phyloP scores from a whole-genome alignment of 2,797 vertebrate genomes.

The Acanthornis magna region DNA sequence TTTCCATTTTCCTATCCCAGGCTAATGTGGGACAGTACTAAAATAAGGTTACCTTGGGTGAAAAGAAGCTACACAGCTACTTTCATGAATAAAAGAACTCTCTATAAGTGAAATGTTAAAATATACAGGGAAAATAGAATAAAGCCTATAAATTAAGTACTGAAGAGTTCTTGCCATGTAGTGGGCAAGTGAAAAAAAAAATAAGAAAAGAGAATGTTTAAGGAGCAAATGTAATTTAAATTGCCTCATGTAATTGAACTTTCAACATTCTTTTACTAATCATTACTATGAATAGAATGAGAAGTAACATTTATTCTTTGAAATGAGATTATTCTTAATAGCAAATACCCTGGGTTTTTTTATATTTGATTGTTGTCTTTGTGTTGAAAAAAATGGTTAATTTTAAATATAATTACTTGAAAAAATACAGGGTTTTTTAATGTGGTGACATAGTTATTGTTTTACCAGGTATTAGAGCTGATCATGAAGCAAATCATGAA shows the following conservation, averaged over 20 bases:
- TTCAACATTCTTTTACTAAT: not conserved
- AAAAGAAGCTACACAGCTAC: not conserved
- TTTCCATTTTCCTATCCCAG: not conserved
- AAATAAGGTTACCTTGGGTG: not conserved
- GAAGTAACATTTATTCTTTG: not conserved
- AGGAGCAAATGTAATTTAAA: not conserved
- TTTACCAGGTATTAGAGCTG: not conserved
- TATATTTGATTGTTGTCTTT: not conserved
- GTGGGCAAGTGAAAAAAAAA: not conserved
- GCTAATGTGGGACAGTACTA: not conserved
- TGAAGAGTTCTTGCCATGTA: not conserved
- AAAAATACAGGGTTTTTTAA: not conserved
- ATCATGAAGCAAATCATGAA: not conserved
- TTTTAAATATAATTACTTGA: not conserved
- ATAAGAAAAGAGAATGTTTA: not conserved
- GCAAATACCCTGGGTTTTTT: not conserved
- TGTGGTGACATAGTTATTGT: not conserved
- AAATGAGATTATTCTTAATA: not conserved
- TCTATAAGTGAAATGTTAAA: constrained; percentile 3
- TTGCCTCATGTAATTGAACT: not conserved
- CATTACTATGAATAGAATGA: not conserved
- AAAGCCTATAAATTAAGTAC: not conserved
- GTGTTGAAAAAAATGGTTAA: not conserved
- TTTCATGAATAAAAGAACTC: not conserved
- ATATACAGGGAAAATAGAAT: not conserved